Percentiles rank a stretch among this genome's conserved stretches.
Evolutionary conservation across 2,888 invertebrate species (phyloP).

Genomic region (Petrolisthes manimaculis): DNA sequence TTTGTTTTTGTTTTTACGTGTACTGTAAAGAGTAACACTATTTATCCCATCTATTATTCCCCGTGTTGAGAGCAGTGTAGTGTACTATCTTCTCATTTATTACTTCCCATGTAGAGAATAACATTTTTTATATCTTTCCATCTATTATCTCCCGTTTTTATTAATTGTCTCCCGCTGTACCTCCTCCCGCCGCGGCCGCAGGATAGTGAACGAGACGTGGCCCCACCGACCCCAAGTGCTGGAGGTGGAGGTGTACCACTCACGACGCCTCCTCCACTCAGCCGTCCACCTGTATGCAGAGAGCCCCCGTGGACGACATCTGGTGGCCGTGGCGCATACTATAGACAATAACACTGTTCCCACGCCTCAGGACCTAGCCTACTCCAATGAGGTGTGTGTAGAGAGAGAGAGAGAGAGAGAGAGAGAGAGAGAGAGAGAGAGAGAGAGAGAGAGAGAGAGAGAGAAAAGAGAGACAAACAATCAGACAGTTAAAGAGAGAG

Average conservation of each 20-base stretch:
- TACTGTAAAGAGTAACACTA: too few species aligned
- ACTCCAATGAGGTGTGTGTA: constrained; percentile 48
- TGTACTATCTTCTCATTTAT: background rate
- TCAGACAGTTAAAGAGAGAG: background rate
- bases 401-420: background rate
- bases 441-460: background rate
- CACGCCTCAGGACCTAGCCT: constrained; percentile 57
- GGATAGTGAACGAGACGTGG: constrained; percentile 60
- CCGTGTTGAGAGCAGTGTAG: too few species aligned
- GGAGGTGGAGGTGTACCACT: constrained; percentile 65
- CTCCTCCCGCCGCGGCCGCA: constrained; percentile 13
- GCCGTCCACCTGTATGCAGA: constrained; percentile 63
- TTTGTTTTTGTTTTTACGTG: too few species aligned
- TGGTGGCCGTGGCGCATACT: constrained; percentile 61
- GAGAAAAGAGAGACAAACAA: background rate
- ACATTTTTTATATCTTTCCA: background rate
- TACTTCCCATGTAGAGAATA: background rate
- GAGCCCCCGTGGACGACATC: constrained; percentile 45
- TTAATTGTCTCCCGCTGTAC: background rate
- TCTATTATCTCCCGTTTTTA: background rate
- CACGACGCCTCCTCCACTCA: constrained; percentile 57
- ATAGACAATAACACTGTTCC: constrained; percentile 57
- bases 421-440: background rate
- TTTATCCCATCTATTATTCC: too few species aligned
- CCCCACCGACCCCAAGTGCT: constrained; percentile 63